A percentile compares a stretch with the other conserved stretches of the same genome.
Evolutionary conservation across 2,797 vertebrate genomes (phyloP).

Genomic region (Schizopygopsis malacanthus): DNA sequence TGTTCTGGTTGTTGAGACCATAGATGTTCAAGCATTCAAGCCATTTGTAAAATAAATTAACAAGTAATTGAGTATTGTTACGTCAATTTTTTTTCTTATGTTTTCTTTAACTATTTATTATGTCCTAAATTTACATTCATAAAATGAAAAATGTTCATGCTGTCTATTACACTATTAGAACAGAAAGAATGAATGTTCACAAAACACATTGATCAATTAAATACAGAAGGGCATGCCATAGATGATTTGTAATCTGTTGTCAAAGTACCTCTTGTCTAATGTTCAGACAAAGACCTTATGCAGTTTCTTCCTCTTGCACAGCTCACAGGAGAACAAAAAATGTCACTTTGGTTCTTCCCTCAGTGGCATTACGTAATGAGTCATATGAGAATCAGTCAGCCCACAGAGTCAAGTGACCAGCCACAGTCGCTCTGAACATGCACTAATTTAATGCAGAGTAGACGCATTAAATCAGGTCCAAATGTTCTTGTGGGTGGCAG

Average conservation of each 20-base stretch:
- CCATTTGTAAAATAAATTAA: not conserved
- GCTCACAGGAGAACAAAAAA: conserved; percentile 6
- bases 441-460: not conserved
- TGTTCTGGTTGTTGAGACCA: not conserved
- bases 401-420: conserved; percentile 17
- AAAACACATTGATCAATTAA: not conserved
- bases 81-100: not conserved
- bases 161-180: not conserved
- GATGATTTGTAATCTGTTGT: not conserved
- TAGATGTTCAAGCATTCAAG: not conserved
- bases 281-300: conserved; percentile 15
- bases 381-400: conserved; percentile 21
- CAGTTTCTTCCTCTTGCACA: not conserved
- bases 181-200: not conserved
- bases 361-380: conserved; percentile 12
- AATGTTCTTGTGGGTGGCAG: not conserved
- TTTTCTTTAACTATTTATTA: not conserved
- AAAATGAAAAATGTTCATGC: not conserved
- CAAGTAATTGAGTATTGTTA: not conserved
- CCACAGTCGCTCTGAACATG: conserved; percentile 6
- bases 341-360: conserved; percentile 7
- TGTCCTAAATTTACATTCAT: not conserved
- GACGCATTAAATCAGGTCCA: not conserved
- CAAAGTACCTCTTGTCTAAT: not conserved
- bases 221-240: not conserved